A percentile compares a stretch with the other conserved stretches of the same genome.
Conservation (phyloP, 2,888 invertebrate genomes). For the Acanthosoma haemorrhoidale region DNA sequence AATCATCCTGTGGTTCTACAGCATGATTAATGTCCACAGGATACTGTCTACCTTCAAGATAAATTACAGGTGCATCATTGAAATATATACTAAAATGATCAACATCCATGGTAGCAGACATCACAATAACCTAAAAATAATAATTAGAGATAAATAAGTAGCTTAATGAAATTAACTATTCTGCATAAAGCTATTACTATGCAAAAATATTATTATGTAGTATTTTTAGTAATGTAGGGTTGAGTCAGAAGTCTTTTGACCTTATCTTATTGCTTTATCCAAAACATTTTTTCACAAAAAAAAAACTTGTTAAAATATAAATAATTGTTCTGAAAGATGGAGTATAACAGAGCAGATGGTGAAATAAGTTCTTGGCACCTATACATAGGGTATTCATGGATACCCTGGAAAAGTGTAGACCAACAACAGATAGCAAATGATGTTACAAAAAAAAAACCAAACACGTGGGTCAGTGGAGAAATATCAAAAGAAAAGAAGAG, state of each 20-base stretch:
- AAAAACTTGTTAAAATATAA: no score
- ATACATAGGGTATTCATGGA: no score
- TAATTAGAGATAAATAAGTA: constrained; percentile 12
- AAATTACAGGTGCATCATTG: constrained; percentile 75
- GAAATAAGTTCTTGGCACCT: no score
- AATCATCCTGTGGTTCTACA: constrained; percentile 70
- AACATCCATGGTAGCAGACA: constrained; percentile 96
- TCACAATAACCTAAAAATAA: constrained; percentile 65
- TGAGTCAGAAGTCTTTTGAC: neutral
- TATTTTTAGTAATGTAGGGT: neutral
- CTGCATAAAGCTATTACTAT: neutral
- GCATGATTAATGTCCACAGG: constrained; percentile 72
- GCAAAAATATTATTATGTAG: neutral
- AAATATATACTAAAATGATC: constrained; percentile 89
- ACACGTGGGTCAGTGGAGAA: no score
- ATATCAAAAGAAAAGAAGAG: no score
- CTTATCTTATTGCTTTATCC: no score
- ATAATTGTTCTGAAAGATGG: no score
- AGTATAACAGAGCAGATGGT: no score
- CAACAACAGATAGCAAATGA: no score
- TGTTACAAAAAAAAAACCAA: no score
- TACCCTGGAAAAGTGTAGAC: no score
- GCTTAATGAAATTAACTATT: neutral
- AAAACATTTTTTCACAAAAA: no score
- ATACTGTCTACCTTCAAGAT: constrained; percentile 83